Evolutionary conservation across 2,888 invertebrate genomes (phyloP).

Genomic region (Tenodera sinensis): DNA sequence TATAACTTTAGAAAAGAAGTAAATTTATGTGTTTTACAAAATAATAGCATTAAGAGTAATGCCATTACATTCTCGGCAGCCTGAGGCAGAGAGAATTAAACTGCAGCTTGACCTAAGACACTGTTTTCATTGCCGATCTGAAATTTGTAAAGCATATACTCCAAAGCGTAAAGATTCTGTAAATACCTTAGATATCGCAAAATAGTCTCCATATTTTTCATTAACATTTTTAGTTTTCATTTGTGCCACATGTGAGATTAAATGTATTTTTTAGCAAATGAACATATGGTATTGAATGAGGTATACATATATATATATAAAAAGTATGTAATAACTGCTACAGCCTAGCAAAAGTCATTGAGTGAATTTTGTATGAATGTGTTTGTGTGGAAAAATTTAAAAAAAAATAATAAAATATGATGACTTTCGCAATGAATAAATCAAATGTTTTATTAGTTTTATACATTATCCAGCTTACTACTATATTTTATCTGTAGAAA

Average conservation of each 20-base stretch:
- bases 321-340: not conserved
- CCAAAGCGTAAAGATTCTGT: not conserved
- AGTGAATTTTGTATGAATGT: not conserved
- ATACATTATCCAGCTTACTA: no score
- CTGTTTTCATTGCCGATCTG: not conserved
- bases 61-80: not conserved
- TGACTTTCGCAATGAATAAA: not conserved
- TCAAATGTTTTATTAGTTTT: not conserved
- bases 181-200: not conserved
- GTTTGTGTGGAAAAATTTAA: not conserved
- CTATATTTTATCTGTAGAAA: no score
- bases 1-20: not conserved
- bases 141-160: not conserved
- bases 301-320: not conserved
- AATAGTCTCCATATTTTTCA: not conserved
- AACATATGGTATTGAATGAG: not conserved
- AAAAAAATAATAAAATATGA: not conserved
- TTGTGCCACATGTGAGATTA: constrained; percentile 10
- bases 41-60: not conserved
- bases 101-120: not conserved
- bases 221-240: constrained; percentile 9
- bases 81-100: not conserved
- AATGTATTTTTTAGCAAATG: constrained; percentile 17
- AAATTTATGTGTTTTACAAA: not conserved
- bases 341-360: not conserved